Conservation (phyloP, 2,888 invertebrate genomes). For the Rhamnusium bicolor region DNA sequence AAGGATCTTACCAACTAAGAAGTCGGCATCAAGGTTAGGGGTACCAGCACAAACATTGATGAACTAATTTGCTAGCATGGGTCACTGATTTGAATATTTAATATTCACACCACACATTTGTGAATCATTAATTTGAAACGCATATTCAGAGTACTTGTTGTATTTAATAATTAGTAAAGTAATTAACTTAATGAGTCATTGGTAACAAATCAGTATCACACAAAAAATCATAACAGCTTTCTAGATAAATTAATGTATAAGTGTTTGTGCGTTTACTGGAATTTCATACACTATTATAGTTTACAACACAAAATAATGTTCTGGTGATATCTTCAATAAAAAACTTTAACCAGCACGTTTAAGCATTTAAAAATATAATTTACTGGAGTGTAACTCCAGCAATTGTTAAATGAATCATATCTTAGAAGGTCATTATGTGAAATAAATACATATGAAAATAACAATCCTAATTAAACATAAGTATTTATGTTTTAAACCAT, state of each 20-base stretch:
- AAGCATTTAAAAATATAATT: not conserved
- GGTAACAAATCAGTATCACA: no score
- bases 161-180: not conserved
- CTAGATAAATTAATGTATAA: no score
- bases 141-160: not conserved
- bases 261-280: not conserved
- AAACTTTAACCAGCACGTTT: not conserved
- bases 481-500: not conserved
- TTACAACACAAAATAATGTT: not conserved
- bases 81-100: no score
- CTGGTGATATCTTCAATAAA: not conserved
- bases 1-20: no score
- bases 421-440: conserved; percentile 19
- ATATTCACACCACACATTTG: not conserved
- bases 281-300: not conserved
- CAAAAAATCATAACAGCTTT: no score
- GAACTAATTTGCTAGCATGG: no score
- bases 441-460: conserved; percentile 17
- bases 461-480: conserved; percentile 4
- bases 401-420: conserved; percentile 15
- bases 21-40: no score
- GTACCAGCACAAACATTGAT: no score
- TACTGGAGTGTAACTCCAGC: not conserved
- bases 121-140: not conserved
- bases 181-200: not conserved